Evolutionary conservation across 2,888 invertebrate genomes (phyloP), one percentile per base, ranked within the genome.

Genomic region (Monochamus alternatus): DNA sequence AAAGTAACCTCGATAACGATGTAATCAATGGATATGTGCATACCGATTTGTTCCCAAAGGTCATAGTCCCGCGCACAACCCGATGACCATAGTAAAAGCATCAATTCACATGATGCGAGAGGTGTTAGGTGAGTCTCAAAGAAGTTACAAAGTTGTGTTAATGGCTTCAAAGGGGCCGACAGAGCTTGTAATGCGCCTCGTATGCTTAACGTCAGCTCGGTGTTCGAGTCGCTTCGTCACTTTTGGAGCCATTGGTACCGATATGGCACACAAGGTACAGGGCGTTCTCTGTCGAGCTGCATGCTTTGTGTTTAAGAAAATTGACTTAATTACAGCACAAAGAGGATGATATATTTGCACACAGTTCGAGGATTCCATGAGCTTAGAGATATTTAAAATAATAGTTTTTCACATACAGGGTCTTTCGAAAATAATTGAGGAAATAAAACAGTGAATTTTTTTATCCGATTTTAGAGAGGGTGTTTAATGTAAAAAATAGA

Each of bases 91-190:
- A 66, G 73, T 67, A 67, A 67, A 73, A 62, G 66, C 60, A 73
- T 73, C 66, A 73, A 73, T 73, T 62, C 73, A 73, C 67, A 60
- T 73, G 73, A 67, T 73, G 73, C 73, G 60, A 73, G 67, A 73
- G 73, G 73, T 73, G 73, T 62, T 73, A 73, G 73, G 52, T 67
- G 32, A 67, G 62, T 67, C 67, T 73, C 62, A 73, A 73, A 71
- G 67, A 51, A 73, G 66, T 67, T 62, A 67, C 74, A 63, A 65
- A 76, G 79, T 72, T 75, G 74, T 77, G 77, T 78, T 80, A 80
- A 80, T 78, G 70, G 75, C 76, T 78, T 80, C 80, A 80, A 80
- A 80, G 80, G 69, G 60, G 78, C 80, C 80, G 80, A 78, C 80
- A 71, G 22, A n/a, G 38, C 51, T 51, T 71, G 62, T 71, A 71